Percentiles rank a stretch among this genome's conserved stretches.
Evolutionary conservation across 1,140 invertebrate genomes (phyloP).

Genomic region (Leptopilina clavipes): DNA sequence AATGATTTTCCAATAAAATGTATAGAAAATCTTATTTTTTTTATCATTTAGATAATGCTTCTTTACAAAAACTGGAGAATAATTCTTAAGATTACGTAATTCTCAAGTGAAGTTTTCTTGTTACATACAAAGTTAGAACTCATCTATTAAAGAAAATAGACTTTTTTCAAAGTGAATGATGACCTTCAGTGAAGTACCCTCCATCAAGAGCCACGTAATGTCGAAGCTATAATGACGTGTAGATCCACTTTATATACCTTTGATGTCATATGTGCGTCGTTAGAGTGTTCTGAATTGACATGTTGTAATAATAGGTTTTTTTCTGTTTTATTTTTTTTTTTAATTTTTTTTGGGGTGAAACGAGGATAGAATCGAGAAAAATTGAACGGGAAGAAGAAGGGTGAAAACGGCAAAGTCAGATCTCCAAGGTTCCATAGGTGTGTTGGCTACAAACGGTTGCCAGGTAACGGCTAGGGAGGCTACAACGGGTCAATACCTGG

Average conservation of each 20-base stretch:
- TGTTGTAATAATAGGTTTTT: constrained; percentile 62
- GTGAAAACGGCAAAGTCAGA: constrained; percentile 62
- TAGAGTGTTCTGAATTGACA: constrained; percentile 57
- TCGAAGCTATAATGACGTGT: neutral
- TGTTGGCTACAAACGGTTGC: constrained; percentile 71
- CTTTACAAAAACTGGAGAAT: no score
- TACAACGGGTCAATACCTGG: constrained; percentile 70
- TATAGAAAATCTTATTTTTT: no score
- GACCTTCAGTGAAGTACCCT: constrained; percentile 19
- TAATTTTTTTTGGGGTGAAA: constrained; percentile 64
- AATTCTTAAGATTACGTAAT: no score
- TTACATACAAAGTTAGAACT: neutral
- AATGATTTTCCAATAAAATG: no score
- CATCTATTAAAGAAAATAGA: neutral
- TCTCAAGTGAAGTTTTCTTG: constrained; percentile 4
- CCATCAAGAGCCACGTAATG: constrained; percentile 27
- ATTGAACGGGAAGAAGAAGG: constrained; percentile 47
- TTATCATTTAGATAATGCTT: no score
- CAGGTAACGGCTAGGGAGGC: constrained; percentile 64
- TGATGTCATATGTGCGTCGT: constrained; percentile 23
- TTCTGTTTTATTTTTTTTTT: no score
- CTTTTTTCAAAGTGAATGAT: constrained; percentile 3
- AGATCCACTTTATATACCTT: constrained; percentile 15
- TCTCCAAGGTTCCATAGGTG: constrained; percentile 71
- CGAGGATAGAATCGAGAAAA: constrained; percentile 63